These are phyloP conservation scores for Prosapia bicincta DNA, from an alignment of 2,888 invertebrate genomes.

Conservation along the genomic window DNA sequence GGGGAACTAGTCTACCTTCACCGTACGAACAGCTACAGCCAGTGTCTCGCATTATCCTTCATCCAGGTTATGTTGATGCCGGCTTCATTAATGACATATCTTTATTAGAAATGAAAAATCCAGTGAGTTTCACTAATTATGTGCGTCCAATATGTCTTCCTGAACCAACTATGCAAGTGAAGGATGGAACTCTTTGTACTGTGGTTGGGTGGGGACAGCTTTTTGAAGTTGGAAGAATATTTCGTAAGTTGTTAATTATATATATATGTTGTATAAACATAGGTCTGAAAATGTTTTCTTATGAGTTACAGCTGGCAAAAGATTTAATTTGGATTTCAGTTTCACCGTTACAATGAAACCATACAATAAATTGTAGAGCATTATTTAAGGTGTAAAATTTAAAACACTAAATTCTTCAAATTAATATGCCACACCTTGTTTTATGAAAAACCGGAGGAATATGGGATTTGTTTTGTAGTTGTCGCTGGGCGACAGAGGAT, in stretches of 20 bases:
- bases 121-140: slow-evolving; percentile 56
- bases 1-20: slow-evolving; percentile 68
- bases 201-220: slow-evolving; percentile 81
- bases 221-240: slow-evolving; percentile 72
- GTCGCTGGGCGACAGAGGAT: too few species aligned
- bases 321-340: too few species aligned
- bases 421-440: too few species aligned
- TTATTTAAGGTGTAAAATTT: too few species aligned
- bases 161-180: slow-evolving; percentile 54
- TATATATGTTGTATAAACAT: too few species aligned
- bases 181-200: slow-evolving; percentile 66
- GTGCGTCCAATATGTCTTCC: slow-evolving; percentile 65
- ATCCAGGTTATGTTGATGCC: slow-evolving; percentile 69
- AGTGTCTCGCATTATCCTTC: slow-evolving; percentile 62
- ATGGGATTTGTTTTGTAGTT: too few species aligned
- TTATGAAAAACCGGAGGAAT: too few species aligned
- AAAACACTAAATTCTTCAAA: too few species aligned
- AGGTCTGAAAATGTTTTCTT: too few species aligned
- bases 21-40: slow-evolving; percentile 70
- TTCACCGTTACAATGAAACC: too few species aligned
- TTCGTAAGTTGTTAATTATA: slow-evolving; percentile 58
- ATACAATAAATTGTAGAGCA: too few species aligned
- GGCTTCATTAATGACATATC: slow-evolving; percentile 79
- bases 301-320: too few species aligned
- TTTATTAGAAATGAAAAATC: slow-evolving; percentile 58